phyloP scores from a whole-genome alignment of 2,113 vertebrate genomes.

The Dicrurus megarhynchus region DNA sequence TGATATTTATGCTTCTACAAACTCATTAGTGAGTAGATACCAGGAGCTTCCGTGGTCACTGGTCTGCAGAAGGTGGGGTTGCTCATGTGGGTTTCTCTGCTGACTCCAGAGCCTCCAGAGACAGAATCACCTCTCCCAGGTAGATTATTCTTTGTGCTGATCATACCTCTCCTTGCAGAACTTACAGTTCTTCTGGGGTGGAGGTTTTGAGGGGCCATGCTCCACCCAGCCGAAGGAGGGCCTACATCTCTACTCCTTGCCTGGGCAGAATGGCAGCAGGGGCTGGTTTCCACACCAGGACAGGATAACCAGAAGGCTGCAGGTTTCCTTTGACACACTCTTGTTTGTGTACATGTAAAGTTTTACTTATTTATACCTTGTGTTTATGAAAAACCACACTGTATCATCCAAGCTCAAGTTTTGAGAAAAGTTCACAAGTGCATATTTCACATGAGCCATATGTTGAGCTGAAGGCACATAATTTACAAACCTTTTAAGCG shows the following conservation, averaged over 20 bases:
- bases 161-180: not conserved
- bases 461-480: slow-evolving; percentile 56
- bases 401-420: slow-evolving; percentile 38
- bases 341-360: not conserved
- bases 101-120: not conserved
- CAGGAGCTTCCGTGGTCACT: not conserved
- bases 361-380: slow-evolving; percentile 28
- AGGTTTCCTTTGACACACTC: not conserved
- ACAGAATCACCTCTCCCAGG: not conserved
- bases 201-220: accelerated
- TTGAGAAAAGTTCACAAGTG: slow-evolving; percentile 62
- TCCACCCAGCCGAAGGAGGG: not conserved
- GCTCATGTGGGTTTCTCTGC: not conserved
- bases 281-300: not conserved
- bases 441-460: slow-evolving; percentile 65
- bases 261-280: not conserved
- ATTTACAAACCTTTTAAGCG: slow-evolving; percentile 68
- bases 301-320: not conserved
- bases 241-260: accelerated
- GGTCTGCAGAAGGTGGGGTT: not conserved
- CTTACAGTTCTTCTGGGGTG: not conserved
- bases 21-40: not conserved
- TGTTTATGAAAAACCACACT: slow-evolving; percentile 41
- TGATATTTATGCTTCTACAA: not conserved
- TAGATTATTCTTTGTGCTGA: not conserved